Evolutionary conservation across 2,797 vertebrate species (phyloP), one percentile per base, ranked within the genome.

Genomic region (Karalla daura): DNA sequence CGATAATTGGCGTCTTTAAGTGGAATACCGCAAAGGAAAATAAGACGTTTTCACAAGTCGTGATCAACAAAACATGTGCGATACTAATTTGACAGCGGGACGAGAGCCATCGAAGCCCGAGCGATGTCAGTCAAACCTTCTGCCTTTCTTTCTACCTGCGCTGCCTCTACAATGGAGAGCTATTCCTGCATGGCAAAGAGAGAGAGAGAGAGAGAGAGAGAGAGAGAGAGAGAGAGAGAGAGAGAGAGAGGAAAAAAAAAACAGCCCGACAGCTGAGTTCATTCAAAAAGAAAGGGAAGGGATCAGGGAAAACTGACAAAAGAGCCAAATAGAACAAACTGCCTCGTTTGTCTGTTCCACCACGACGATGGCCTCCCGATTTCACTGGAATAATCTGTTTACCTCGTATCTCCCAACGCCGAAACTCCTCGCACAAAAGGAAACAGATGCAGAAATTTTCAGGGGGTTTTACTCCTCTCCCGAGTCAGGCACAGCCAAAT

Each of bases 321-420:
- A 74, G 13, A 65, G 64, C 21, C 58, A 82, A 83, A 86, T 11
- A 56, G 50, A 53, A 73, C 43, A 78, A 82, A 74, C 43, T 69
- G 78, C 44, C 66, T 66, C 47, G 63, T 84, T 72, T 81, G 70
- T 78, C 63, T 58, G 36, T 72, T 80, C 23, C 39, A 47, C 49
- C 36, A 41, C 6, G 20, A 64, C 47, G 58, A 76, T 41, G 74
- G 63, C 65, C 77, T 84, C 83, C 50, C 14, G 55, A 76, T 83
- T 86, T 74, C 58, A 78, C 68, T 71, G 73, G 79, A 88, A 83
- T 83, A 85, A 89, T 89, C 80, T 72, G 70, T 87, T 84, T 86
- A 84, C 74, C 52, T 56, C 74, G 51, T 47, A 76, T 84, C 76
- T 75, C 75, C 49, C 30, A 46, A 61, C 7, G 46, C 69, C 61